phyloP scores from a whole-genome alignment of 2,888 invertebrate species.

The Phorcus lineatus region DNA sequence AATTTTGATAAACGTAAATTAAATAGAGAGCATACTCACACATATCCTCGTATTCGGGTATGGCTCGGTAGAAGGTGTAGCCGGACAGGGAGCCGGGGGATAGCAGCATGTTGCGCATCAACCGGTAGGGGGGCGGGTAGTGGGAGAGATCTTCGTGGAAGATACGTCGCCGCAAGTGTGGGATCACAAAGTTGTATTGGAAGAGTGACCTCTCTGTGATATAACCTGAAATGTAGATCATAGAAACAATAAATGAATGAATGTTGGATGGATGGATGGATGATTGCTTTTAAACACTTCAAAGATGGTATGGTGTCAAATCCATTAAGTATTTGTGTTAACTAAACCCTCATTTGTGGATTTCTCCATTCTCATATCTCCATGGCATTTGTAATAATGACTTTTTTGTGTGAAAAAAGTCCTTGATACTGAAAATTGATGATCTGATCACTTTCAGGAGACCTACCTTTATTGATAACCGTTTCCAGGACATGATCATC shows the following conservation, averaged over 20 bases:
- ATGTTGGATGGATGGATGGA: neutral
- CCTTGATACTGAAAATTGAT: too few relatives aligned
- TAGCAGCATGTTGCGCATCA: slow-evolving; percentile 73
- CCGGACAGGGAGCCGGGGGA: slow-evolving; percentile 73
- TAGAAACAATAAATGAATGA: neutral
- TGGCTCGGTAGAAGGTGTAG: slow-evolving; percentile 69
- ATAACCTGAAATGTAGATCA: slow-evolving; percentile 63
- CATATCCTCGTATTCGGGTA: slow-evolving; percentile 26
- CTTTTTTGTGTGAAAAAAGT: too few relatives aligned
- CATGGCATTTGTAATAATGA: too few relatives aligned
- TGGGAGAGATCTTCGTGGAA: slow-evolving; percentile 73
- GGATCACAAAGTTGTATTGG: slow-evolving; percentile 67
- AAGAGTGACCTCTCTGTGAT: slow-evolving; percentile 71
- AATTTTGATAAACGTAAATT: too few relatives aligned
- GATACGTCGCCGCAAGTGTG: slow-evolving; percentile 66
- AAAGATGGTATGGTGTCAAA: neutral
- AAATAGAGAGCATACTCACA: slow-evolving; percentile 24
- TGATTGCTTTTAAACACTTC: neutral
- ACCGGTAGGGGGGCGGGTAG: slow-evolving; percentile 71
- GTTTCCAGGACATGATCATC: slow-evolving; percentile 70
- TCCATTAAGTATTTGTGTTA: too few relatives aligned
- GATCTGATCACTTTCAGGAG: too few relatives aligned
- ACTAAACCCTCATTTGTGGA: too few relatives aligned
- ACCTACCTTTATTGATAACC: slow-evolving; percentile 70
- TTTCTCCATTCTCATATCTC: too few relatives aligned